Evolutionary conservation across 2,888 invertebrate species (phyloP).

Genomic region (Drosophila pseudotakahashii): DNA sequence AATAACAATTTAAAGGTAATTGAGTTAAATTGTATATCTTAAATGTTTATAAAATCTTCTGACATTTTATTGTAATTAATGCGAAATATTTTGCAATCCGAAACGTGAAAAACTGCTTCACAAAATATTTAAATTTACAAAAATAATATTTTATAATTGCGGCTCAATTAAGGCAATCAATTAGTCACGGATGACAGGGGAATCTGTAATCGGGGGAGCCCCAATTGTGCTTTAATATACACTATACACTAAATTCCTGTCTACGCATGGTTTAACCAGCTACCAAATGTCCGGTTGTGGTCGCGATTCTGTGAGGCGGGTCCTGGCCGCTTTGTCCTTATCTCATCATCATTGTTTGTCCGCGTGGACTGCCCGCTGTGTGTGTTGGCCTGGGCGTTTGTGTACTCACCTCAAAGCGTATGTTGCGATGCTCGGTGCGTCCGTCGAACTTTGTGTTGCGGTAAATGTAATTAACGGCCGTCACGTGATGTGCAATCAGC

Average conservation of each 20-base stretch:
- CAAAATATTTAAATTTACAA: not conserved
- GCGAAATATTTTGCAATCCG: not conserved
- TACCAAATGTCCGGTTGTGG: constrained; percentile 16
- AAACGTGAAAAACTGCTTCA: not conserved
- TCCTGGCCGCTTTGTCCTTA: constrained; percentile 37
- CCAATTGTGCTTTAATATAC: constrained; percentile 12
- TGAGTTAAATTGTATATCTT: too few species aligned
- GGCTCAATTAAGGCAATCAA: constrained; percentile 6
- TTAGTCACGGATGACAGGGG: not conserved
- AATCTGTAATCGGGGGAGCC: not conserved
- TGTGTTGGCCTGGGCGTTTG: constrained; percentile 2
- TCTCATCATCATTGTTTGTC: constrained; percentile 40
- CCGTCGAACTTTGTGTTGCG: constrained; percentile 97
- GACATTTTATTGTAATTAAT: too few species aligned
- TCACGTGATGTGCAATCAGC: constrained; percentile 98
- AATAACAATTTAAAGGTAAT: too few species aligned
- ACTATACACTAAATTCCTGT: constrained; percentile 3
- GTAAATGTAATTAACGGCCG: constrained; percentile 98
- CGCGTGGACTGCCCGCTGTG: constrained; percentile 20
- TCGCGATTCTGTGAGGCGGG: constrained; percentile 18
- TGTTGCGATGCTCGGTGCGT: constrained; percentile 93
- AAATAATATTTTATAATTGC: not conserved
- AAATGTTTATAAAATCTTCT: too few species aligned
- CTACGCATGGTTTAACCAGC: constrained; percentile 15
- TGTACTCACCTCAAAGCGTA: constrained; percentile 94